Conservation (phyloP, 2,113 vertebrate genomes). For the Todiramphus saurophagus region DNA sequence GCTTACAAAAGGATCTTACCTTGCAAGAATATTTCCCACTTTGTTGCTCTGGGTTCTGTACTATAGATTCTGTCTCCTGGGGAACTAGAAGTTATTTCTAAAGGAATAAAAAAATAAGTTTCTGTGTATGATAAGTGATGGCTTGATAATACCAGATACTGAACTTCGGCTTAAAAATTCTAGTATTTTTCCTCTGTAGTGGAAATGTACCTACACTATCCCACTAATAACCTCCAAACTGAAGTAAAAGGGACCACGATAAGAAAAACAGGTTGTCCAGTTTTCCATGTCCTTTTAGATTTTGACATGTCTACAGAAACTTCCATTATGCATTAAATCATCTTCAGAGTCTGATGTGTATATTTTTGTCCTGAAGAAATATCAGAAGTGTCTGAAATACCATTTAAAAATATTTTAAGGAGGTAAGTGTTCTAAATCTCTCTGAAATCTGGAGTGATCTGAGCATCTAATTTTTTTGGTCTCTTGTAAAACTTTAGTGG, state of each 20-base stretch:
- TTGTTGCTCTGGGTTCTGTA: not conserved
- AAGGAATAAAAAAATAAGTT: not conserved
- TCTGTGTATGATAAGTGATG: not conserved
- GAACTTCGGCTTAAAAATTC: not conserved
- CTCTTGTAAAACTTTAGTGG: not conserved
- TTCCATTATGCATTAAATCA: not conserved
- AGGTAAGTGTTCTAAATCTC: not conserved
- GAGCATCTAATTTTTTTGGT: not conserved
- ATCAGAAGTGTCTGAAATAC: not conserved
- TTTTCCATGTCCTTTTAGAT: not conserved
- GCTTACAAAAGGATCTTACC: not conserved
- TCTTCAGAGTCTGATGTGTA: not conserved
- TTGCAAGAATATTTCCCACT: not conserved
- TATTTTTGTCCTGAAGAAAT: not conserved
- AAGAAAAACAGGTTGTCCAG: not conserved
- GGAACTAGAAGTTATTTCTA: not conserved
- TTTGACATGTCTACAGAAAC: not conserved
- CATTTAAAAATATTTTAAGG: not conserved
- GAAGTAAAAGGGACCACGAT: not conserved
- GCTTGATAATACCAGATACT: not conserved
- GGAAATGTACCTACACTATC: accelerated
- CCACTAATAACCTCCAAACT: not conserved
- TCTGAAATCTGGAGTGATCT: not conserved
- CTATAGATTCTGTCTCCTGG: not conserved
- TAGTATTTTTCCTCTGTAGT: not conserved